Base-by-base conservation (phyloP, 2,797 vertebrate species). In the Karalla daura region DNA sequence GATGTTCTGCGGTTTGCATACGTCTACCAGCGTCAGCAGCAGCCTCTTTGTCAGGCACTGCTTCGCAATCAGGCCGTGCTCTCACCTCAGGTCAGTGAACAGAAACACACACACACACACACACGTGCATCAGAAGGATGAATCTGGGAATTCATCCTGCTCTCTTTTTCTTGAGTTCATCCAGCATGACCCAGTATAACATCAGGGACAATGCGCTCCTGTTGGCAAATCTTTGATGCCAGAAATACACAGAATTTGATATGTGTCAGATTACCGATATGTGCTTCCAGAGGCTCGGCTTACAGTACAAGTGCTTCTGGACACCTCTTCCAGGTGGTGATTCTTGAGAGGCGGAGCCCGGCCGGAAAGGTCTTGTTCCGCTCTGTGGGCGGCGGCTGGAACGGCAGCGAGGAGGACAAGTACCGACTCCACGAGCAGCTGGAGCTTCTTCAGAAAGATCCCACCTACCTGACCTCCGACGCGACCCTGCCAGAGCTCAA, bases 1-100 rank as follows among this genome's bases (percentile, higher is more conserved):
- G 97, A 98, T 39, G 94, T 96, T 0, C 81, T 99, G 78, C 93
- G 95, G 24, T 99, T 99, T 24, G 94, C 95, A n/a, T 95, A 98
- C 0, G 78, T 97, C 69, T 95, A 95, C 61, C 95, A 92, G 5
- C 89, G 72, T 1, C 94, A 93, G 36, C 98, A 99, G 89, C 94
- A 89, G 0, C 94, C 96, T 5, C 95, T 99, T 13, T 94, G 94
- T 14, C 90, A 89, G 1, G 58, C 94, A 0, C 89, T 99, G 70
- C 92, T 98, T 4, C 91, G 79, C 8, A 94, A 92, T 47, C 86
- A 93, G 1, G 94, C 92, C 24, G 55, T 73, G 1, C 50, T 52
- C 21, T 82, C 88, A 1, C 78, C 94, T 35, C 92, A 94, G 91
- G 93, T 93, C 66, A 77, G 88, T 63, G 37, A 3, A 33, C n/a